Conservation (phyloP, 2,888 invertebrate species). For the Lycocerus yunnanus region DNA sequence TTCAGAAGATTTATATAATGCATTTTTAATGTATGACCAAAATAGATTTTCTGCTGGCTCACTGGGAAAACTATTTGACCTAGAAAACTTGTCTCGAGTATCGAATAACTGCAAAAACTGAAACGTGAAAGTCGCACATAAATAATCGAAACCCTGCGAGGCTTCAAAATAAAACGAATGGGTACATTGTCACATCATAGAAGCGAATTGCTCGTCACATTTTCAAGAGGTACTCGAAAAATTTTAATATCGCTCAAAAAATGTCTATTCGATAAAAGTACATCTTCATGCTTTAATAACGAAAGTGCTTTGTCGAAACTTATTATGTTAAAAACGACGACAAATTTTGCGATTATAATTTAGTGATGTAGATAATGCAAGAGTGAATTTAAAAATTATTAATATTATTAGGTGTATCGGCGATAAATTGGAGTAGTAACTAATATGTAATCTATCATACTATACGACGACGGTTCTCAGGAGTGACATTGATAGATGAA, state of each 20-base stretch:
- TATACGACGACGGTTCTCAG: constrained; percentile 11
- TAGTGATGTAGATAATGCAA: not conserved
- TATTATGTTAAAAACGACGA: not conserved
- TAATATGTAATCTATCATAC: constrained; percentile 23
- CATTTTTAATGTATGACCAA: not conserved
- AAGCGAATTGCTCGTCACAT: not conserved
- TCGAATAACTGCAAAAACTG: not conserved
- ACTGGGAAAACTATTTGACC: not conserved
- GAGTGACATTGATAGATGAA: constrained; percentile 21
- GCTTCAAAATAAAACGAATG: not conserved
- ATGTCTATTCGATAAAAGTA: not conserved
- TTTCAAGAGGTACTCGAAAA: not conserved
- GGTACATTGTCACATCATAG: not conserved
- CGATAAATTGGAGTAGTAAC: constrained; percentile 7
- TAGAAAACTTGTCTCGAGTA: not conserved
- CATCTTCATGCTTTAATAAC: not conserved
- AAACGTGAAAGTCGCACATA: not conserved
- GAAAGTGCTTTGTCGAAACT: not conserved
- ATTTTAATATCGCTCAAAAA: not conserved
- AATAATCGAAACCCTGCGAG: not conserved
- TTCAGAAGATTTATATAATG: not conserved
- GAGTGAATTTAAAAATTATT: not conserved
- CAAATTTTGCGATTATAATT: not conserved
- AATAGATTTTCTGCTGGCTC: not conserved
- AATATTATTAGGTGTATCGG: not conserved